Evolutionary conservation across 2,797 vertebrate species (phyloP).

Genomic region (Pelodytes ibericus): DNA sequence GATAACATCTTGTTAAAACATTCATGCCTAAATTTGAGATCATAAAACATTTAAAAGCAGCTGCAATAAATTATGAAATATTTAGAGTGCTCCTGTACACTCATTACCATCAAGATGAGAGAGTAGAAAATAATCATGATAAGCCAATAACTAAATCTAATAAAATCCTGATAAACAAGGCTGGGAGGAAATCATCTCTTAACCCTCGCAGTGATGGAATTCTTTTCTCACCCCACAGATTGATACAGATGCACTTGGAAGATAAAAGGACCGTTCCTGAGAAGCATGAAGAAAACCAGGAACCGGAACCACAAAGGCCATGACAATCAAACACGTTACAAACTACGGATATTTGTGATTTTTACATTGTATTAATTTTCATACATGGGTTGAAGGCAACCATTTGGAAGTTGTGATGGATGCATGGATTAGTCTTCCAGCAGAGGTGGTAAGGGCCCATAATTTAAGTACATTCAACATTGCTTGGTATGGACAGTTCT

Average conservation of each 20-base stretch:
- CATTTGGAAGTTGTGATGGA: too few species aligned
- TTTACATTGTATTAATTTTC: too few species aligned
- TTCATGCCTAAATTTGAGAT: conserved; percentile 71
- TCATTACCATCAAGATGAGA: conserved; percentile 62
- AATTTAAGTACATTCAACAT: too few species aligned
- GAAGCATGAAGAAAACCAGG: too few species aligned
- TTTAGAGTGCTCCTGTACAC: conserved; percentile 69
- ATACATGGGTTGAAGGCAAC: too few species aligned
- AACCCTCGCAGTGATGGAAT: neutral
- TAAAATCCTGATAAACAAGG: conserved; percentile 20
- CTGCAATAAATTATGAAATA: conserved; percentile 72
- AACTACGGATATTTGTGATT: too few species aligned
- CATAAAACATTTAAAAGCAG: conserved; percentile 73
- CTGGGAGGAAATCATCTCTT: conserved; percentile 14
- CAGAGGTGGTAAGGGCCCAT: too few species aligned
- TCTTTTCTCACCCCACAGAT: neutral
- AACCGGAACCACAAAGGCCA: too few species aligned
- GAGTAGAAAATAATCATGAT: conserved; percentile 23
- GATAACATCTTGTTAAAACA: conserved; percentile 64
- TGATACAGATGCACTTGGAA: neutral
- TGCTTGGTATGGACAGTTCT: too few species aligned
- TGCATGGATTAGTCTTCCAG: too few species aligned
- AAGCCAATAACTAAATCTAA: conserved; percentile 42
- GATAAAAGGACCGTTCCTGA: too few species aligned
- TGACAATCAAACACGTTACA: too few species aligned